A percentile compares a stretch with the other conserved stretches of the same genome.
Evolutionary conservation across 2,888 invertebrate species (phyloP).

Genomic region (Brachylomia viminalis): DNA sequence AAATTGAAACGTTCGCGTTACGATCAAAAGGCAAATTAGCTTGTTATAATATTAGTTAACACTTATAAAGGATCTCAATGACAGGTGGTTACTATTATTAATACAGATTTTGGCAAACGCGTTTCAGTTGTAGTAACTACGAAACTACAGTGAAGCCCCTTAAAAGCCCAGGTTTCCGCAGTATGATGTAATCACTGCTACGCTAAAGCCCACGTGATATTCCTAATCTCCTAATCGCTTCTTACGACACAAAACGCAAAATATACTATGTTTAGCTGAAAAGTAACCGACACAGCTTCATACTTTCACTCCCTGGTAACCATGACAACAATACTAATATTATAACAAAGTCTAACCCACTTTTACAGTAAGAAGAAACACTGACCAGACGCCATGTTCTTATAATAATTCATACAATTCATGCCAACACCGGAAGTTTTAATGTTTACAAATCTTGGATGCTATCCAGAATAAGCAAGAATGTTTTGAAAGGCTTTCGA

Average conservation of each 20-base stretch:
- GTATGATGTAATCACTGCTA: slow-evolving; percentile 47
- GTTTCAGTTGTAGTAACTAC: not conserved
- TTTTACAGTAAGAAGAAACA: slow-evolving; percentile 45
- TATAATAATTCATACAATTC: slow-evolving; percentile 60
- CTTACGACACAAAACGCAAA: not conserved
- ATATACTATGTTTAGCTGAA: not conserved
- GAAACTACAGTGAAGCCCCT: slow-evolving; percentile 31
- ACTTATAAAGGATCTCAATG: not conserved
- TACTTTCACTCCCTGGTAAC: slow-evolving; percentile 26
- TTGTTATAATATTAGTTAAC: slow-evolving; percentile 4
- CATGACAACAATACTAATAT: slow-evolving; percentile 50
- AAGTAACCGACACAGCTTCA: not conserved
- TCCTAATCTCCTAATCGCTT: slow-evolving; percentile 9
- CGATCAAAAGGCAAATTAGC: not conserved
- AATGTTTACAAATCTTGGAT: slow-evolving; percentile 66
- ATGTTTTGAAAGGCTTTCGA: slow-evolving; percentile 45
- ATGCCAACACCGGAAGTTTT: slow-evolving; percentile 61
- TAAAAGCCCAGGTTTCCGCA: slow-evolving; percentile 31
- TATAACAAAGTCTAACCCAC: slow-evolving; percentile 39
- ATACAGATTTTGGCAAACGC: slow-evolving; percentile 6
- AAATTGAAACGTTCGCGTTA: not conserved
- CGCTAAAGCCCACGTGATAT: slow-evolving; percentile 14
- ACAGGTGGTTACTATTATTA: slow-evolving; percentile 5
- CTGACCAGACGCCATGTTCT: slow-evolving; percentile 49
- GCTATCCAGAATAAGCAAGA: slow-evolving; percentile 63